These are phyloP conservation scores for Mugil cephalus DNA, from an alignment of 2,113 vertebrate genomes.

Conservation along the genomic window DNA sequence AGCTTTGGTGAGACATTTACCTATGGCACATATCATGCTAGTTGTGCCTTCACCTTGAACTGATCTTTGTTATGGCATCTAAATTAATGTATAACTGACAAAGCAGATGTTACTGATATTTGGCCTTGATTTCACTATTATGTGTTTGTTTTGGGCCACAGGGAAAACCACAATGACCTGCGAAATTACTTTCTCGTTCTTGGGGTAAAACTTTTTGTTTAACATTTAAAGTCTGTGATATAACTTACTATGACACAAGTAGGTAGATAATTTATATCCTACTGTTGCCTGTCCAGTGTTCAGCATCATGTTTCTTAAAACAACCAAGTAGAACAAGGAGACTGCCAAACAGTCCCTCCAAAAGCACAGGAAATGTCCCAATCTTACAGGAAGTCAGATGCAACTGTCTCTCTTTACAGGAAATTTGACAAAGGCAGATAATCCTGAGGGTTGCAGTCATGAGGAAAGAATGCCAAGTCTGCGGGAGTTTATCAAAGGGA, in stretches of 20 bases:
- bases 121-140: background rate
- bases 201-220: background rate
- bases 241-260: background rate
- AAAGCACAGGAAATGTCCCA: conserved; percentile 71
- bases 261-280: background rate
- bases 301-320: conserved; percentile 66
- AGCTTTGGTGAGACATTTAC: too few species aligned
- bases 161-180: too few species aligned
- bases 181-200: too few species aligned
- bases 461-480: conserved; percentile 43
- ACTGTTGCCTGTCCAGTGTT: conserved; percentile 43
- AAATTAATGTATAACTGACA: background rate
- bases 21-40: too few species aligned
- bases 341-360: conserved; percentile 22
- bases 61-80: too few species aligned
- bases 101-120: background rate
- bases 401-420: conserved; percentile 70
- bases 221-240: conserved; percentile 11
- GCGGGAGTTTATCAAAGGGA: background rate
- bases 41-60: background rate
- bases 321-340: conserved; percentile 44
- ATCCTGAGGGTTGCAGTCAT: conserved; percentile 41
- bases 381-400: conserved; percentile 77
- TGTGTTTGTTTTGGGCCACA: too few species aligned
- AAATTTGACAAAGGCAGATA: conserved; percentile 75